These are phyloP conservation scores for Chymomyza fuscimana DNA, from an alignment of 2,888 invertebrate species.

Conservation along the genomic window DNA sequence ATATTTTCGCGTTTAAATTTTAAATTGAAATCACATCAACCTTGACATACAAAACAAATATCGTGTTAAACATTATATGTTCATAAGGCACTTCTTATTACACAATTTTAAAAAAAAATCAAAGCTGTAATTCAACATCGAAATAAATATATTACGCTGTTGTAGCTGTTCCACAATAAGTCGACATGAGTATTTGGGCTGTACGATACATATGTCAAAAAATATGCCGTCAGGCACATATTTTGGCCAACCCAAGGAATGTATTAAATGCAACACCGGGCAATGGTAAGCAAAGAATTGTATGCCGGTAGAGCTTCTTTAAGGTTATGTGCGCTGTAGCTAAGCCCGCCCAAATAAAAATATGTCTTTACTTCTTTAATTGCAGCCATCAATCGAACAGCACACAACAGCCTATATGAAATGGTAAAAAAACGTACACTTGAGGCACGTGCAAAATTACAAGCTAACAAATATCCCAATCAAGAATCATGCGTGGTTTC, in stretches of 20 bases:
- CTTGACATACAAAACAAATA: constrained; percentile 51
- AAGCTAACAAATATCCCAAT: constrained; percentile 67
- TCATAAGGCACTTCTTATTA: constrained; percentile 52
- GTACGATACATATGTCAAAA: constrained; percentile 58
- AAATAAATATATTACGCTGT: constrained; percentile 36
- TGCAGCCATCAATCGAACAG: constrained; percentile 53
- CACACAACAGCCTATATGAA: constrained; percentile 71
- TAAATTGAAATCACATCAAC: constrained; percentile 40
- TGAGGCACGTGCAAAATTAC: constrained; percentile 74
- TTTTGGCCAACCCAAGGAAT: constrained; percentile 55
- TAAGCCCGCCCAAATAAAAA: constrained; percentile 25
- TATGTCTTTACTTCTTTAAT: neutral
- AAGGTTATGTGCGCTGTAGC: constrained; percentile 36
- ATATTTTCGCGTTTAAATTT: constrained; percentile 38
- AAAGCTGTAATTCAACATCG: constrained; percentile 1
- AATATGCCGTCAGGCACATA: constrained; percentile 68
- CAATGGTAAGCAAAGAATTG: constrained; percentile 48
- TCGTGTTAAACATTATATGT: constrained; percentile 27
- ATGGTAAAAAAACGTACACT: constrained; percentile 78
- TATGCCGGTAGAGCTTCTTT: constrained; percentile 4
- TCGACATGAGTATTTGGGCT: constrained; percentile 72
- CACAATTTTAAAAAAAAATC: constrained; percentile 47
- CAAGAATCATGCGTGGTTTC: constrained; percentile 58
- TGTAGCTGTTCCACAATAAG: constrained; percentile 40
- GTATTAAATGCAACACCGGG: constrained; percentile 38